Evolutionary conservation across 2,113 vertebrate genomes (phyloP).

Genomic region (Malurus elegans): DNA sequence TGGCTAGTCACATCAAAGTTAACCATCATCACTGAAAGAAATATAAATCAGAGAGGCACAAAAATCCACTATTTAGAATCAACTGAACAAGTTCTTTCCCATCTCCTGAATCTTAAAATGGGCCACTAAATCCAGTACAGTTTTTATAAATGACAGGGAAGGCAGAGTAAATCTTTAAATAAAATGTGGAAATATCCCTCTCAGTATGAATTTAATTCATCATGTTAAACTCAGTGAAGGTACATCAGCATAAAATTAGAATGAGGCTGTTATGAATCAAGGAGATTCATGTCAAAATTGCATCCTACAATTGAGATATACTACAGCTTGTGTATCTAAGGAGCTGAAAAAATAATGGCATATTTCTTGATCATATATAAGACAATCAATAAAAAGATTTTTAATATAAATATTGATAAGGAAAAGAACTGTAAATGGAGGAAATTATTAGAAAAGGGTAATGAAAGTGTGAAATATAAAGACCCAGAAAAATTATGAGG

Average conservation of each 20-base stretch:
- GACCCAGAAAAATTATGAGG: not conserved
- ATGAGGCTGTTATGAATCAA: slow-evolving; percentile 1
- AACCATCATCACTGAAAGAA: not conserved
- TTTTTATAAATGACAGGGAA: slow-evolving; percentile 5
- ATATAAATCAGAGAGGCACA: not conserved
- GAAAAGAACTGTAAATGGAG: not conserved
- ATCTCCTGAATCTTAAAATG: not conserved
- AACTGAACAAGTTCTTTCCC: not conserved
- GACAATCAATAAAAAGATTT: not conserved
- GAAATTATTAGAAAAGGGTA: not conserved
- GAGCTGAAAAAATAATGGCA: not conserved
- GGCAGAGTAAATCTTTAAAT: slow-evolving; percentile 3
- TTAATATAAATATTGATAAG: not conserved
- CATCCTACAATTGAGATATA: not conserved
- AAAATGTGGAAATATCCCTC: not conserved
- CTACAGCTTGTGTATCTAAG: not conserved
- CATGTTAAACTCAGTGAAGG: not conserved
- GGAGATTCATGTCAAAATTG: not conserved
- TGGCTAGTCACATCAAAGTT: not conserved
- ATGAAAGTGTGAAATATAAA: not conserved
- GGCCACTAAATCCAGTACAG: not conserved
- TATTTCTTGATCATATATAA: not conserved
- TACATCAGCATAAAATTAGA: slow-evolving; percentile 30
- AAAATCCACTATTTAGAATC: not conserved
- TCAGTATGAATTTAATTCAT: not conserved